A percentile compares a stretch with the other conserved stretches of the same genome.
Evolutionary conservation across 2,888 invertebrate species (phyloP).

Genomic region (Mimas tiliae): DNA sequence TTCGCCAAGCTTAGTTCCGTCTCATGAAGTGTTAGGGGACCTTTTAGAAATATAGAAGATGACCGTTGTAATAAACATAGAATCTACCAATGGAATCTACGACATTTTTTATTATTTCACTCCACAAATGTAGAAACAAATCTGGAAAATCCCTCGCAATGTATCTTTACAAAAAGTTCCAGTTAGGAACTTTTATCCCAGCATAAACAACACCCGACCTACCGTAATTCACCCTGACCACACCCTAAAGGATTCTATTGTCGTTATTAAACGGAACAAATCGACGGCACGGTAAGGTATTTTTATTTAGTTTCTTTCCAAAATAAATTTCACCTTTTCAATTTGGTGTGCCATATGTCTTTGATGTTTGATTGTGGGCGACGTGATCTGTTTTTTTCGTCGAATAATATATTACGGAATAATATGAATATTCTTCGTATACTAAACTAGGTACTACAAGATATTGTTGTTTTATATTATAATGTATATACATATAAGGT

Average conservation of each 20-base stretch:
- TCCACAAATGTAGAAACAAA: slow-evolving; percentile 12
- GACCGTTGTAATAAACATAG: too few relatives aligned
- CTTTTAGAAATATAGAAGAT: too few relatives aligned
- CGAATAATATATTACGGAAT: too few relatives aligned
- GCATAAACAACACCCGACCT: slow-evolving; percentile 47
- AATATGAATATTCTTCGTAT: too few relatives aligned
- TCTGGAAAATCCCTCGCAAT: slow-evolving; percentile 11
- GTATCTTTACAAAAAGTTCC: slow-evolving; percentile 28
- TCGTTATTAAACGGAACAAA: slow-evolving; percentile 56
- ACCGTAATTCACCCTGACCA: slow-evolving; percentile 46
- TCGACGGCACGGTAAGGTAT: slow-evolving; percentile 57
- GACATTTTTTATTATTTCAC: not conserved
- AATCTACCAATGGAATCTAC: too few relatives aligned
- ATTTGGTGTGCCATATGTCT: slow-evolving; percentile 31
- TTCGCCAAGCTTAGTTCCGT: too few relatives aligned
- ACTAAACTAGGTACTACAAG: too few relatives aligned
- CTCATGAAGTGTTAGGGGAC: too few relatives aligned
- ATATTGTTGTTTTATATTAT: too few relatives aligned
- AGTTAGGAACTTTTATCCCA: slow-evolving; percentile 35
- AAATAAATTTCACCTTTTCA: slow-evolving; percentile 47
- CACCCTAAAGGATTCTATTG: slow-evolving; percentile 53
- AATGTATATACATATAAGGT: too few relatives aligned
- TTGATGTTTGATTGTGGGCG: slow-evolving; percentile 3
- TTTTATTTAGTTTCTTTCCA: slow-evolving; percentile 54
- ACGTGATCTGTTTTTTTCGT: not conserved